Percentiles rank a stretch among this genome's conserved stretches.
Conservation (phyloP, 2,888 invertebrate species). For the Lampropteryx suffumata region DNA sequence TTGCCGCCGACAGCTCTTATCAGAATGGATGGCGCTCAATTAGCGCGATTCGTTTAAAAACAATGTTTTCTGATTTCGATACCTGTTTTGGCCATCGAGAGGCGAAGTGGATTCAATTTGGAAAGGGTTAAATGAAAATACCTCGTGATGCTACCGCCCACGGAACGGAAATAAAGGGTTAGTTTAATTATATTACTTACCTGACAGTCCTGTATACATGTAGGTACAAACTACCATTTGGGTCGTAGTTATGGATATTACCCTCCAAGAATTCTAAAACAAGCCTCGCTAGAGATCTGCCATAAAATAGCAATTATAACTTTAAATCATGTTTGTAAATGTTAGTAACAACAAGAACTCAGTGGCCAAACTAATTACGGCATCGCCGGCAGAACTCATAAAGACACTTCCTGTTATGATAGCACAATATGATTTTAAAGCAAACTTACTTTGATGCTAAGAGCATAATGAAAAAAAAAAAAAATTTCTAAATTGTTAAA, state of each 20-base stretch:
- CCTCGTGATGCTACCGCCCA: neutral
- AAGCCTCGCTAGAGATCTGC: neutral
- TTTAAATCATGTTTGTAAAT: constrained; percentile 10
- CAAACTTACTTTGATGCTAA: too few species aligned
- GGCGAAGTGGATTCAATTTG: constrained; percentile 15
- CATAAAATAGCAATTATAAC: constrained; percentile 15
- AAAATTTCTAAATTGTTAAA: too few species aligned
- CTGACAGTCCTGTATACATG: too few species aligned
- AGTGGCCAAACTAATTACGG: constrained; percentile 30
- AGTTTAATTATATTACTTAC: too few species aligned
- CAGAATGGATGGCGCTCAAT: constrained; percentile 47
- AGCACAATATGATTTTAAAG: constrained; percentile 8
- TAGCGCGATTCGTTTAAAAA: constrained; percentile 42
- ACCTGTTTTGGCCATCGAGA: constrained; percentile 15
- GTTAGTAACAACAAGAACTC: constrained; percentile 29
- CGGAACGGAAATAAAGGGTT: too few species aligned
- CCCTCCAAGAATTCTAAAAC: too few species aligned
- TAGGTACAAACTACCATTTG: too few species aligned
- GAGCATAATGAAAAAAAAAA: too few species aligned
- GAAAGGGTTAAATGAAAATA: constrained; percentile 11
- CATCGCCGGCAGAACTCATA: constrained; percentile 20
- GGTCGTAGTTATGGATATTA: too few species aligned
- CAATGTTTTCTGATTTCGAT: constrained; percentile 25
- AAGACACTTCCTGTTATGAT: constrained; percentile 11
- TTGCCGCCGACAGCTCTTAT: constrained; percentile 39